Evolutionary conservation across 2,113 vertebrate genomes (phyloP), one percentile per base, ranked within the genome.

Genomic region (Charina bottae): DNA sequence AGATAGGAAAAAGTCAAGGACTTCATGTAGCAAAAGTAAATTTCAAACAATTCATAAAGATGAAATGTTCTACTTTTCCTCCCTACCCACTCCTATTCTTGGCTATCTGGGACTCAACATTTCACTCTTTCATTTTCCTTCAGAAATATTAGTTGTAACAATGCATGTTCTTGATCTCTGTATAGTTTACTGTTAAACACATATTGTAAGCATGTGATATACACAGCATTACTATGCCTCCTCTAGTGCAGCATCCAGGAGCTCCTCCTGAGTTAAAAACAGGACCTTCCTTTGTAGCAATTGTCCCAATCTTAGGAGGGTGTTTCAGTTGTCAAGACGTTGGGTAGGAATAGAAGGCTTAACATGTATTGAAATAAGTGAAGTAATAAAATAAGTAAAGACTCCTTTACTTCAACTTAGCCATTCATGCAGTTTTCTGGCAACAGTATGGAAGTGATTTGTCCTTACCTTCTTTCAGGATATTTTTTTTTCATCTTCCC

Each of bases 21-120:
- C 21, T 11, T 90, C 62, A 49, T 23, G 1, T 1, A 1, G 46
- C 85, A 86, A 64, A 91, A 4, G 17, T 54, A 83, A n/a, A 72
- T 68, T 24, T 26, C 21, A 54, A 64, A 54, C 28, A 78, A 89
- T 87, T 46, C 23, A 72, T 92, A 92, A 89, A 88, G 88, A 90
- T 6, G 6, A 87, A 83, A 83, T 89, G 2, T 91, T 83, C 78
- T 90, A 37, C 54, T 87, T 13, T 26, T 11, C 0, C 0, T 68
- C 1, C 55, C 94, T 24, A 62, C 86, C 28, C n/a, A 49, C 33
- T 49, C 0, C 19, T 87, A 24, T 10, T 56, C 26, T 4, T 64
- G 68, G 23, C 6, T 26, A 64, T n/a, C 13, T 49, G 23, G 4
- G 24, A 4, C 46, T 89, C 93, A 85, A 24, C 37, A 1, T 56